Evolutionary conservation across 2,797 vertebrate genomes (phyloP).

Genomic region (Xyrichtys novacula): DNA sequence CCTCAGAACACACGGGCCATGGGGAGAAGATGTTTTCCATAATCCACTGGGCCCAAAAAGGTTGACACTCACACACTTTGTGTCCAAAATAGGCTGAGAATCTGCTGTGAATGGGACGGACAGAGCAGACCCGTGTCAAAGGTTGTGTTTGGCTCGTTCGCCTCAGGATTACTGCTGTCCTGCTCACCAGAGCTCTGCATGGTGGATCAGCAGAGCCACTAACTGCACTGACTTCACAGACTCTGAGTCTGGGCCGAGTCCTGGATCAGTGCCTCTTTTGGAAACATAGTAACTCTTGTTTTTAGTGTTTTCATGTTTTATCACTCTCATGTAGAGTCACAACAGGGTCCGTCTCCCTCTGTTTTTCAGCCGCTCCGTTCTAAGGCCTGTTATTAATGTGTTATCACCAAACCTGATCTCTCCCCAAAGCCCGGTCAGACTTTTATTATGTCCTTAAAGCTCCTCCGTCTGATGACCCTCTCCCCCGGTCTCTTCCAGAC

Average conservation of each 20-base stretch:
- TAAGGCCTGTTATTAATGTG: neutral
- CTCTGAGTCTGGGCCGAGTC: neutral
- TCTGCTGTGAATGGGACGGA: slow-evolving; percentile 22
- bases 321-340: neutral
- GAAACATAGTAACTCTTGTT: neutral
- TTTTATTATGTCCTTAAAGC: neutral
- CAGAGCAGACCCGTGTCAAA: slow-evolving; percentile 53
- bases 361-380: neutral
- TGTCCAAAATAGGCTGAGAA: slow-evolving; percentile 45
- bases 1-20: slow-evolving; percentile 25
- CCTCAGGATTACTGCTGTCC: slow-evolving; percentile 28
- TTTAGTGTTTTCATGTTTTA: too few species aligned
- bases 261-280: slow-evolving; percentile 26
- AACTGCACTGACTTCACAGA: slow-evolving; percentile 9
- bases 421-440: neutral
- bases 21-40: slow-evolving; percentile 36
- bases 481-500: slow-evolving; percentile 14
- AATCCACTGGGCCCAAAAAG: slow-evolving; percentile 10
- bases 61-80: slow-evolving; percentile 13
- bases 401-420: neutral
- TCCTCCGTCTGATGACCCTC: slow-evolving; percentile 3
- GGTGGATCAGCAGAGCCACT: slow-evolving; percentile 42
- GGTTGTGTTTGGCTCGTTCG: slow-evolving; percentile 63
- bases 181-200: slow-evolving; percentile 23
- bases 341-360: neutral